A percentile compares a stretch with the other conserved stretches of the same genome.
phyloP scores from a whole-genome alignment of 2,113 vertebrate genomes.

The Speoplatyrhinus poulsoni region DNA sequence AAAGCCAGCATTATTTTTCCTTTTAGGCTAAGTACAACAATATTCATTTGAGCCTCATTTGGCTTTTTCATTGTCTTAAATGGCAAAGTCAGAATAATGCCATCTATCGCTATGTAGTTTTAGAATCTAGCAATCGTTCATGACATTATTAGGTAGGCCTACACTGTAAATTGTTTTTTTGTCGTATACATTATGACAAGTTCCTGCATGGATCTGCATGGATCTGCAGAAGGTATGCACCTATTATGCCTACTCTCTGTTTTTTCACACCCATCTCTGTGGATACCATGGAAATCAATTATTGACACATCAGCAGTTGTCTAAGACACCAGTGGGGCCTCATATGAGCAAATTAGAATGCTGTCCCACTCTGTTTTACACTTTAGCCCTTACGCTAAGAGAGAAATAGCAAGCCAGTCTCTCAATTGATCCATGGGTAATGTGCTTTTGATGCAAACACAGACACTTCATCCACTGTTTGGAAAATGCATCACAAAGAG shows the following conservation, averaged over 20 bases:
- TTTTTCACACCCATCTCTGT: slow-evolving; percentile 22
- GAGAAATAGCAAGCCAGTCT: slow-evolving; percentile 55
- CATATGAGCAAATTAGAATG: slow-evolving; percentile 50
- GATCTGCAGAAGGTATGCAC: too few species aligned
- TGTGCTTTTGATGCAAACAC: slow-evolving; percentile 37
- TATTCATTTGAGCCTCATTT: too few species aligned
- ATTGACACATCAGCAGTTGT: slow-evolving; percentile 46
- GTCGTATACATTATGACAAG: too few species aligned
- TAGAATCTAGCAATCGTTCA: too few species aligned
- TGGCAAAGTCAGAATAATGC: too few species aligned
- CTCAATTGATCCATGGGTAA: slow-evolving; percentile 49
- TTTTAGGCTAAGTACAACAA: slow-evolving; percentile 9
- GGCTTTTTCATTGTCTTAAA: too few species aligned
- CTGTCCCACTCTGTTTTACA: slow-evolving; percentile 43
- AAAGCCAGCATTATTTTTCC: background rate
- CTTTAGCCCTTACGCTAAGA: slow-evolving; percentile 40
- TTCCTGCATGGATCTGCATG: too few species aligned
- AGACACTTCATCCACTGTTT: slow-evolving; percentile 47
- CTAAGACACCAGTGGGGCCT: slow-evolving; percentile 47
- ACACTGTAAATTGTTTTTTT: too few species aligned
- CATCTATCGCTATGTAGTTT: too few species aligned
- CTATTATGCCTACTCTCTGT: background rate
- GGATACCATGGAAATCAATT: slow-evolving; percentile 59
- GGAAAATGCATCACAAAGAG: slow-evolving; percentile 13
- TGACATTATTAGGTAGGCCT: too few species aligned